Conservation (phyloP, 35 echinoderm and acorn worm genomes). For the Heliocidaris erythrogramma region DNA sequence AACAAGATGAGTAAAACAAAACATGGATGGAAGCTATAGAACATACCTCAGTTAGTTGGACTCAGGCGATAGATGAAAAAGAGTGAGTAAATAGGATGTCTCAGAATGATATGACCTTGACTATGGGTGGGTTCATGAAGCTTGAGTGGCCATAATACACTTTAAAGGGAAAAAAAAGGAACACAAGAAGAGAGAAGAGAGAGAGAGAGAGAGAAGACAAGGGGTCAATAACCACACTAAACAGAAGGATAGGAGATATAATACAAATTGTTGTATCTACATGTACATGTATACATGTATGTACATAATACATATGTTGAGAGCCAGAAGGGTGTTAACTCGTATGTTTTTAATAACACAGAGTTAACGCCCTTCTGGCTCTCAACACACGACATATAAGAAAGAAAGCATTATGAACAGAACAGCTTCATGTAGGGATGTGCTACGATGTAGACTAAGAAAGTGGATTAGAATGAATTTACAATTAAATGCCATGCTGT, state of each 20-base stretch:
- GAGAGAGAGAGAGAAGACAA: background rate
- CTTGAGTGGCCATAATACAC: conserved; percentile 40
- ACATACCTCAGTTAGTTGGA: conserved; percentile 30
- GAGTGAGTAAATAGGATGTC: conserved; percentile 11
- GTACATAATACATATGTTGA: background rate
- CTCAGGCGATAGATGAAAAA: conserved; percentile 25
- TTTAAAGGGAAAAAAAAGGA: background rate
- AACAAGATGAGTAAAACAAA: background rate
- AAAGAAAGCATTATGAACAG: background rate
- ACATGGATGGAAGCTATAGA: background rate
- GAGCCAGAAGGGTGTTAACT: too few species aligned
- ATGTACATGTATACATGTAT: background rate
- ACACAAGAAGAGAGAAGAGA: background rate
- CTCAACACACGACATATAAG: too few species aligned
- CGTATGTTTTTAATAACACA: too few species aligned
- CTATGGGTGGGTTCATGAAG: conserved; percentile 33
- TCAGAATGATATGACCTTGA: conserved; percentile 34
- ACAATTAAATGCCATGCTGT: background rate
- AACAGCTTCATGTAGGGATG: background rate
- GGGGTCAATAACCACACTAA: background rate
- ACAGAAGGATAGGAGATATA: background rate
- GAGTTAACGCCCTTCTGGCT: too few species aligned
- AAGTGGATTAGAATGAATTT: background rate
- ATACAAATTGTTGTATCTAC: background rate
- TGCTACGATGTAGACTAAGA: background rate